phyloP scores from a whole-genome alignment of 2,797 vertebrate species.

The Gambusia yucatana region DNA sequence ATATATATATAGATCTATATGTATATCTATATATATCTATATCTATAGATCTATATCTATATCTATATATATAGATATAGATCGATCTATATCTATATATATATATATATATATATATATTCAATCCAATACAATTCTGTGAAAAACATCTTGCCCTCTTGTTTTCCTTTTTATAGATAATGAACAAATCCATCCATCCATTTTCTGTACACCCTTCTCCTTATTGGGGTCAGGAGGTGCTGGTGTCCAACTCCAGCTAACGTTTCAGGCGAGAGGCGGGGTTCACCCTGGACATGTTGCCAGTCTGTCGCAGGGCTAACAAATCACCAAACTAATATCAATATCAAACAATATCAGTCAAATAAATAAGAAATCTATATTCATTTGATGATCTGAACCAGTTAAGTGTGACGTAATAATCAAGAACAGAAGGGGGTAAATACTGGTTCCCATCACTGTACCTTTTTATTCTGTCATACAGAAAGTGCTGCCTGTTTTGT shows the following conservation, averaged over 20 bases:
- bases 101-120: too few relatives aligned
- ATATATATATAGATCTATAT: too few relatives aligned
- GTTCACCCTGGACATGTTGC: too few relatives aligned
- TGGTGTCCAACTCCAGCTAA: too few relatives aligned
- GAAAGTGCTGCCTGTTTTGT: conserved; percentile 2
- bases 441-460: background rate
- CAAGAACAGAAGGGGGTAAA: background rate
- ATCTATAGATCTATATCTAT: too few relatives aligned
- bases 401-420: background rate
- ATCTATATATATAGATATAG: too few relatives aligned
- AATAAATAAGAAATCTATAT: background rate
- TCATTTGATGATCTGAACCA: background rate
- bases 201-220: too few relatives aligned
- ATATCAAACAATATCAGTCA: background rate
- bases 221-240: too few relatives aligned
- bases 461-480: background rate
- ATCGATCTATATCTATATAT: too few relatives aligned
- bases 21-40: too few relatives aligned
- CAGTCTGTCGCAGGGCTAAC: too few relatives aligned
- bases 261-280: too few relatives aligned
- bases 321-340: background rate
- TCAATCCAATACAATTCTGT: background rate
- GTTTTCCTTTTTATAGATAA: background rate
- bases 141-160: background rate
- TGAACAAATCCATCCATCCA: background rate